These are phyloP conservation scores for Folsomia manolachei DNA, from an alignment of 2,888 invertebrate genomes.

Conservation along the genomic window DNA sequence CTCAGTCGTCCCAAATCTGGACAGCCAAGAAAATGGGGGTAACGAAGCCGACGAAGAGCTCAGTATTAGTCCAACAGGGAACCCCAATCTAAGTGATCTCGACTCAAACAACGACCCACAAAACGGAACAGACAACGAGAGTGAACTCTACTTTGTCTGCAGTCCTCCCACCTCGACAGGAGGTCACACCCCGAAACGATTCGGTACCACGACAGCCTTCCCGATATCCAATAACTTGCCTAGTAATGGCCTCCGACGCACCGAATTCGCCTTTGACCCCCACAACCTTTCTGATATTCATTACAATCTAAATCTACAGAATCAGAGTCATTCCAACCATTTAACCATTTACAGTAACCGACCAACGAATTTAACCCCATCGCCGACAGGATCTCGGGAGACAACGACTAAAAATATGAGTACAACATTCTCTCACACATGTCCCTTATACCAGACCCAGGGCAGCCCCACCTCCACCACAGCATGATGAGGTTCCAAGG, in stretches of 20 bases:
- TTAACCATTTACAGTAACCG: conserved; percentile 24
- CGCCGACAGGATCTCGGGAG: no score
- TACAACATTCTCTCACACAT: background rate
- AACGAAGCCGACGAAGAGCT: conserved; percentile 50
- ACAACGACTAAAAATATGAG: no score
- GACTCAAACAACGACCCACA: conserved; percentile 34
- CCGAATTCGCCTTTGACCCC: conserved; percentile 29
- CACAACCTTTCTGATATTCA: conserved; percentile 10
- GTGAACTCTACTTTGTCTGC: conserved; percentile 35
- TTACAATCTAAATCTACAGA: background rate
- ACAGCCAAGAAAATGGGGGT: conserved; percentile 40
- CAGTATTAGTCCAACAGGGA: conserved; percentile 47
- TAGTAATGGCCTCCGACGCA: conserved; percentile 16
- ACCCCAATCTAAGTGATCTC: conserved; percentile 34
- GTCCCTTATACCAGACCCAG: no score
- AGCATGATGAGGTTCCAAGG: background rate
- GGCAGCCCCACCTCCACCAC: no score
- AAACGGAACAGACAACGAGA: conserved; percentile 31
- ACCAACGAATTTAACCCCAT: background rate
- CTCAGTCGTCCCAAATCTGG: conserved; percentile 36
- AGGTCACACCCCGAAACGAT: conserved; percentile 3
- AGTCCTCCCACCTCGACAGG: conserved; percentile 13
- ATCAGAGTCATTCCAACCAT: conserved; percentile 29
- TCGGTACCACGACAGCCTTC: conserved; percentile 32
- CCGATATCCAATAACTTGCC: conserved; percentile 26